Conservation (phyloP, 2,113 vertebrate species). For the Probosciger aterrimus region DNA sequence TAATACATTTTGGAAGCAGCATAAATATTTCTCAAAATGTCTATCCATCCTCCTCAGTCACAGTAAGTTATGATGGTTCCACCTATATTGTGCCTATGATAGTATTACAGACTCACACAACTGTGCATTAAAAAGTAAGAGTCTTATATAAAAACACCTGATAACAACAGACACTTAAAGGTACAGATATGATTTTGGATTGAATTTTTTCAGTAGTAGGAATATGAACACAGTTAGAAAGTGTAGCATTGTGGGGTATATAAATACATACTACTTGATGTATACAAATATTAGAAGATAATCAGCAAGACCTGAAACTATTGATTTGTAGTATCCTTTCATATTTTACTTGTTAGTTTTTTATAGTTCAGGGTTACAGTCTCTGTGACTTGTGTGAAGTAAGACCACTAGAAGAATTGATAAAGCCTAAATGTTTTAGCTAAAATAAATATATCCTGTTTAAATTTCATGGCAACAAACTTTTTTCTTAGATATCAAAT, state of each 20-base stretch:
- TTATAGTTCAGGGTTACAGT: background rate
- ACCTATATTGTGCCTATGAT: background rate
- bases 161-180: background rate
- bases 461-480: background rate
- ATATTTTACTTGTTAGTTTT: background rate
- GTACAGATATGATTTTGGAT: background rate
- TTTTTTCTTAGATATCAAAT: background rate
- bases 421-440: background rate
- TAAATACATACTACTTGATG: background rate
- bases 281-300: background rate
- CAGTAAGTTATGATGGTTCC: background rate
- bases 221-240: background rate
- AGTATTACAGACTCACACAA: background rate
- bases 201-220: background rate
- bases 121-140: background rate
- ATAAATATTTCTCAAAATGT: background rate
- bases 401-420: background rate
- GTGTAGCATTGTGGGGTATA: rapidly evolving
- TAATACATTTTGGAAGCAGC: background rate
- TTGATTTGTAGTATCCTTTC: background rate
- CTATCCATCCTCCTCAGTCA: background rate
- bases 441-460: background rate
- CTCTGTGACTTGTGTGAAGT: background rate
- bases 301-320: rapidly evolving
- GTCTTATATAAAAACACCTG: background rate